phyloP scores from a whole-genome alignment of 1,140 invertebrate species.

The Dendrolimus kikuchii region DNA sequence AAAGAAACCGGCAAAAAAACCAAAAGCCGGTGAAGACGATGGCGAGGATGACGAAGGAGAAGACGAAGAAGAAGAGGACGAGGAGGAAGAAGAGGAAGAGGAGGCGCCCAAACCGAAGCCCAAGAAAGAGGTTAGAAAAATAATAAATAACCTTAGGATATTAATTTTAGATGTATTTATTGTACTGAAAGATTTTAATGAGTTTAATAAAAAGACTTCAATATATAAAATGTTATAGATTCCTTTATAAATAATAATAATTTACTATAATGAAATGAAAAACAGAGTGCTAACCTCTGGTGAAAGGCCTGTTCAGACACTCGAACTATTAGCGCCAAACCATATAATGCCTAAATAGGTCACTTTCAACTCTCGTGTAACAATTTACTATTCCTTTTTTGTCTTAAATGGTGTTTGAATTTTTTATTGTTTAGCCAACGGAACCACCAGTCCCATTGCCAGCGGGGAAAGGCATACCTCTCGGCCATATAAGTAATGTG shows the following conservation, averaged over 20 bases:
- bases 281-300: too few species aligned
- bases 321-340: too few species aligned
- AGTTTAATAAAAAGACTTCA: too few species aligned
- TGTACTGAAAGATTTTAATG: too few species aligned
- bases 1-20: conserved; percentile 59
- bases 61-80: conserved; percentile 60
- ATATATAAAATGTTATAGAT: too few species aligned
- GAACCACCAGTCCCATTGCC: conserved; percentile 72
- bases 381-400: too few species aligned
- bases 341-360: too few species aligned
- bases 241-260: too few species aligned
- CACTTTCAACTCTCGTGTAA: too few species aligned
- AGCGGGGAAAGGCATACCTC: conserved; percentile 68
- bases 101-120: conserved; percentile 67
- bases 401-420: not conserved
- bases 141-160: not conserved
- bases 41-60: conserved; percentile 62
- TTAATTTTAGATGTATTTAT: too few species aligned
- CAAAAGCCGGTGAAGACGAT: conserved; percentile 49
- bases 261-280: too few species aligned
- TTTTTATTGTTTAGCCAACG: conserved; percentile 39
- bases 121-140: conserved; percentile 59
- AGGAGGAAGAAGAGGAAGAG: conserved; percentile 66
- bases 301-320: too few species aligned
- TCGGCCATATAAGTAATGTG: conserved; percentile 74